These are phyloP conservation scores for Salminus brasiliensis DNA, from an alignment of 2,113 vertebrate genomes.

Conservation along the genomic window DNA sequence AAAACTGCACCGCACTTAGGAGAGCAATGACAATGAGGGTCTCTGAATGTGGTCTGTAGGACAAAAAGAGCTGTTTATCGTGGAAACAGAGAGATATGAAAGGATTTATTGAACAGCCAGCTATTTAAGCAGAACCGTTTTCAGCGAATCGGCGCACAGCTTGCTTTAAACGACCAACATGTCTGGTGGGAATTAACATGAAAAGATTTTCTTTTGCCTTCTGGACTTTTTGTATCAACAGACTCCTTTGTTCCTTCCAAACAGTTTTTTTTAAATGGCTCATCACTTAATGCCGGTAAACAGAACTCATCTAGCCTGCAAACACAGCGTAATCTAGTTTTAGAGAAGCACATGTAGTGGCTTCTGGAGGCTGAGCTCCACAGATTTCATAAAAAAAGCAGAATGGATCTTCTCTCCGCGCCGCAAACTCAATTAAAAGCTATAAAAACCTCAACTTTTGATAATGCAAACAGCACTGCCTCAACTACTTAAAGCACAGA, in stretches of 20 bases:
- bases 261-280: conserved; percentile 34
- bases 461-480: conserved; percentile 44
- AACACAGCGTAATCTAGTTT: conserved; percentile 67
- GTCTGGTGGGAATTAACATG: conserved; percentile 15
- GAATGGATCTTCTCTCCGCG: conserved; percentile 51
- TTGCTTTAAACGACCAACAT: conserved; percentile 9
- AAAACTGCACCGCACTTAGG: not conserved
- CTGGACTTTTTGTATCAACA: conserved; percentile 19
- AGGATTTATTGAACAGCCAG: not conserved
- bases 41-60: not conserved
- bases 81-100: not conserved
- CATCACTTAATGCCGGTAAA: conserved; percentile 40
- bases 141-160: not conserved
- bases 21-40: not conserved
- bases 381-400: conserved; percentile 33
- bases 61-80: not conserved
- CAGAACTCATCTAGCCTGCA: conserved; percentile 51
- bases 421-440: conserved; percentile 61
- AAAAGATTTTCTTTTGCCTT: conserved; percentile 9
- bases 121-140: conserved; percentile 21
- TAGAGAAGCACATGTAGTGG: conserved; percentile 27
- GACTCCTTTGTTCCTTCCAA: conserved; percentile 25
- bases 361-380: conserved; percentile 46
- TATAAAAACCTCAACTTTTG: conserved; percentile 35
- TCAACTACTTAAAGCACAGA: conserved; percentile 15